phyloP scores from a whole-genome alignment of 2,113 vertebrate species.

The Elephas maximus region DNA sequence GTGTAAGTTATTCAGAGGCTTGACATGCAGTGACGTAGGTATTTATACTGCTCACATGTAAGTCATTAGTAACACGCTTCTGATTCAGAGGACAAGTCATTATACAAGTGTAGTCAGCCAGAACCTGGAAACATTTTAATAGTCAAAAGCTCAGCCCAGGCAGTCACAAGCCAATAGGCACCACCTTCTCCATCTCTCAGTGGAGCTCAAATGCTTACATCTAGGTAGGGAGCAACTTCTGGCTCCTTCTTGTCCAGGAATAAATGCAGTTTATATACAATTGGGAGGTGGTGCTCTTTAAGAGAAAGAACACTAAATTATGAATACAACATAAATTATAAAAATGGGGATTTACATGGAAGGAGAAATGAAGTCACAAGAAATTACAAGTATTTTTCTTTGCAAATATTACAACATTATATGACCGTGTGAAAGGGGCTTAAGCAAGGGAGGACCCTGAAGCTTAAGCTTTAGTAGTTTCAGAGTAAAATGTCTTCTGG shows the following conservation, averaged over 20 bases:
- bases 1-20: constrained; percentile 67
- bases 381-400: constrained; percentile 13
- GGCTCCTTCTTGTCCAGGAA: background rate
- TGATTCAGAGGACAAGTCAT: constrained; percentile 55
- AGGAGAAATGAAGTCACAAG: constrained; percentile 37
- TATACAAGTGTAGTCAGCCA: constrained; percentile 50
- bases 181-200: background rate
- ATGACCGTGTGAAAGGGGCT: background rate
- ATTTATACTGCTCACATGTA: constrained; percentile 61
- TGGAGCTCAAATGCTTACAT: background rate
- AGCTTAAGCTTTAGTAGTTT: background rate
- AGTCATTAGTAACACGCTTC: constrained; percentile 67
- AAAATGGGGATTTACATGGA: background rate
- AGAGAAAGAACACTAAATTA: constrained; percentile 8
- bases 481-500: background rate
- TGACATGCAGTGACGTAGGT: constrained; percentile 38
- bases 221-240: background rate
- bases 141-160: background rate
- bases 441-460: background rate
- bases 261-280: background rate
- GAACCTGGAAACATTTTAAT: constrained; percentile 67
- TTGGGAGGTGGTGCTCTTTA: accelerated
- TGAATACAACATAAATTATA: constrained; percentile 14
- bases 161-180: background rate
- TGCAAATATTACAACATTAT: constrained; percentile 57